Conservation (phyloP, 2,797 vertebrate species). For the Micromesistius poutassou region DNA sequence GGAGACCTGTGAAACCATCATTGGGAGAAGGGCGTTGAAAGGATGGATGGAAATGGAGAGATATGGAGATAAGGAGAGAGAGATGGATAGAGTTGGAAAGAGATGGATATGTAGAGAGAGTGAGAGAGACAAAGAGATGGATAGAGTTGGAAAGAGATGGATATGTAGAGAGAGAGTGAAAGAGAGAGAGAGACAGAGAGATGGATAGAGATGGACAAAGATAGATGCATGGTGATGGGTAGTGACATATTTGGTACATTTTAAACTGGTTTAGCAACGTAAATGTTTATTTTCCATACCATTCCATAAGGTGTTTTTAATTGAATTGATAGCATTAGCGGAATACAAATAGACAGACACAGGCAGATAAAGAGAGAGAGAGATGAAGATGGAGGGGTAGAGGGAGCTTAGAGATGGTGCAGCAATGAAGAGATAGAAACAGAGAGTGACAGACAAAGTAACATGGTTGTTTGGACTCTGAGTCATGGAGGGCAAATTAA, state of each 20-base stretch:
- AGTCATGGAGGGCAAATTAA: conserved; percentile 23
- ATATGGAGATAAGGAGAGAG: too few relatives aligned
- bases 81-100: background rate
- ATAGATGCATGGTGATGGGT: too few relatives aligned
- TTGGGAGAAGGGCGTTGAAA: background rate
- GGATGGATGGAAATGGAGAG: background rate
- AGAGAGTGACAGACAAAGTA: conserved; percentile 26
- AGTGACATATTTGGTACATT: too few relatives aligned
- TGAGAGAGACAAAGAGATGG: too few relatives aligned
- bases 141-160: too few relatives aligned
- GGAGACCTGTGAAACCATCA: background rate
- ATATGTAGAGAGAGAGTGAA: background rate
- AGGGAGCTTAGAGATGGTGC: conserved; percentile 33
- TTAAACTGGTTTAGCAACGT: too few relatives aligned
- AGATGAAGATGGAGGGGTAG: background rate
- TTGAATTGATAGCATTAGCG: too few relatives aligned
- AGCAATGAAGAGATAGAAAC: conserved; percentile 20
- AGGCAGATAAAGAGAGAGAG: background rate
- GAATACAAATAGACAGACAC: too few relatives aligned
- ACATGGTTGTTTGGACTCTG: conserved; percentile 16
- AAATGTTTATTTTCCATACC: too few relatives aligned
- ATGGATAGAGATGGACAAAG: background rate
- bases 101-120: too few relatives aligned
- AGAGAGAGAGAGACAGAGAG: background rate
- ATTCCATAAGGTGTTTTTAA: too few relatives aligned